Evolutionary conservation across 2,797 vertebrate species (phyloP), one percentile per base, ranked within the genome.

Genomic region (Hyperoplus immaculatus): DNA sequence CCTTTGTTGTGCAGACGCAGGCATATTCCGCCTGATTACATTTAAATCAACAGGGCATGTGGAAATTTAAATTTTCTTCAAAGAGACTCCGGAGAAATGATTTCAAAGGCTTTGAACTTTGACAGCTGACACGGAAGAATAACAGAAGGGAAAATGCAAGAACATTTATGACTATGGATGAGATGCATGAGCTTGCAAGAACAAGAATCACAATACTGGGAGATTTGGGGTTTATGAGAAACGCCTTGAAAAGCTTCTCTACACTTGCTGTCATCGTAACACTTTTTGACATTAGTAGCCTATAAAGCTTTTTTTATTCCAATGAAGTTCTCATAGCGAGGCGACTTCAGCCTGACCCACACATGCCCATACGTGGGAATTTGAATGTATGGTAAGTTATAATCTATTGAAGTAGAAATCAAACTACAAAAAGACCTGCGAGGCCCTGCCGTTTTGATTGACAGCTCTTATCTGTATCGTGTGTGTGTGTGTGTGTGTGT

Each of bases 51-150:
- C 78, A 84, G 70, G 72, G 82, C 86, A 85, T 82, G 84, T 85
- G 21, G 21, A 82, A 88, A 84, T 93, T 94, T 89, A 66, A 88
- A 83, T 91, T 89, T 87, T 94, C 92, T 94, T 95, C 92, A 95
- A 94, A 95, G 93, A 93, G 92, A 89, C 80, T 86, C 61, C 18
- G 83, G 73, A 75, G 89, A 87, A 88, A 70, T 21, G 21, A 70
- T 94, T 93, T 88, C 87, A 86, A 76, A 92, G 82, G 84, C 92
- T 95, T 95, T 95, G 92, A 94, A 93, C 93, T 94, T 86, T 94
- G 93, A 94, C 94, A 93, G 92, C 90, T 92, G 92, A 94, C 87
- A 75, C 64, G 58, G 83, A 88, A 88, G 84, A 92, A 89, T 89
- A 91, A 84, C 85, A 86, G 85, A 87, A 90, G 85, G 80, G 21